phyloP scores from a whole-genome alignment of 2,888 invertebrate genomes.

The Drosophila nigricruria region DNA sequence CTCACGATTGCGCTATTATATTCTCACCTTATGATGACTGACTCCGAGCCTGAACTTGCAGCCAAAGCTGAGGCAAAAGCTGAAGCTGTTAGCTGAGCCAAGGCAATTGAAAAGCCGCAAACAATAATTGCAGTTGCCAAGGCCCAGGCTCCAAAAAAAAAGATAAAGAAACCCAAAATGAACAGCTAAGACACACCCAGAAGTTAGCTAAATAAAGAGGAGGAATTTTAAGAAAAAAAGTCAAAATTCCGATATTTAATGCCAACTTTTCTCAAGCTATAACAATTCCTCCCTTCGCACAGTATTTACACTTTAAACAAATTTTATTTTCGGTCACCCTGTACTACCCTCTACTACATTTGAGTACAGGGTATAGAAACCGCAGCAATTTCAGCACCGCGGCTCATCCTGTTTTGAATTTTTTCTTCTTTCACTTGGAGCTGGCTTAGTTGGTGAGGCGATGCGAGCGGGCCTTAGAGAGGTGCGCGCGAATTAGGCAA shows the following conservation, averaged over 20 bases:
- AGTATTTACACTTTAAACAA: too few species aligned
- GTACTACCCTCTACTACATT: not conserved
- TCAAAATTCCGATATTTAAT: too few species aligned
- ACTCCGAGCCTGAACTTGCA: conserved; percentile 40
- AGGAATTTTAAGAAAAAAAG: too few species aligned
- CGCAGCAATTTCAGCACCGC: conserved; percentile 67
- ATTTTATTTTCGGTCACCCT: too few species aligned
- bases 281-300: too few species aligned
- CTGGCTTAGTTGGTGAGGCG: not conserved
- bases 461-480: conserved; percentile 1
- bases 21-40: conserved; percentile 82
- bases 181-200: conserved; percentile 28
- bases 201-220: not conserved
- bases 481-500: conserved; percentile 71
- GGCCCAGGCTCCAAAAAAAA: conserved; percentile 44
- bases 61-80: conserved; percentile 21
- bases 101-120: conserved; percentile 79
- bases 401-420: conserved; percentile 65
- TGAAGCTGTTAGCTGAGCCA: conserved; percentile 28
- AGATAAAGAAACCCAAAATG: not conserved
- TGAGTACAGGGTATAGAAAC: conserved; percentile 48
- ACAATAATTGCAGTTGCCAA: conserved; percentile 75
- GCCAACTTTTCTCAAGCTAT: too few species aligned
- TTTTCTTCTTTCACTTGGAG: not conserved
- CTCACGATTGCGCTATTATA: conserved; percentile 85